phyloP scores from a whole-genome alignment of 2,888 invertebrate species.

The Timema cristinae region DNA sequence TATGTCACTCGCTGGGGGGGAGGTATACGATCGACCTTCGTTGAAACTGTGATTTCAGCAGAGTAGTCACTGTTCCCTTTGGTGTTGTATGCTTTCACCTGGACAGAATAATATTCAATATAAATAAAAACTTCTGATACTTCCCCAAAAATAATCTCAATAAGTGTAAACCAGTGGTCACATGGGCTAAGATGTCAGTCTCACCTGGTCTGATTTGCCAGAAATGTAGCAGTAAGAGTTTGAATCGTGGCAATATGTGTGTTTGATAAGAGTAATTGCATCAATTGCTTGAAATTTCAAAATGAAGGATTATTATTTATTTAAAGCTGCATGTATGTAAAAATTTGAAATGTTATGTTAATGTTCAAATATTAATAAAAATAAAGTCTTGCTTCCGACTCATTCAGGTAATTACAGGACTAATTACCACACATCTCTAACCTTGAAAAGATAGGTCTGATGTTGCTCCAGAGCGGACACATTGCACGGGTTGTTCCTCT shows the following conservation, averaged over 20 bases:
- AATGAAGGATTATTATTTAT: too few species aligned
- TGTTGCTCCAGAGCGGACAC: conserved; percentile 82
- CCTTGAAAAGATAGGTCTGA: conserved; percentile 82
- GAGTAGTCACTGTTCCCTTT: conserved; percentile 85
- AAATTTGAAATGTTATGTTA: too few species aligned
- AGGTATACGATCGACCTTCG: conserved; percentile 80
- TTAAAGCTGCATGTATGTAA: too few species aligned
- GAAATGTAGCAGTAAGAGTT: too few species aligned
- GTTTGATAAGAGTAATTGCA: too few species aligned
- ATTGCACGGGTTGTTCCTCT: conserved; percentile 81
- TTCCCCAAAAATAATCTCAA: background rate
- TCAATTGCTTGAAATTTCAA: too few species aligned
- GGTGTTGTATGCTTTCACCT: conserved; percentile 82
- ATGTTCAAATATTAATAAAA: too few species aligned
- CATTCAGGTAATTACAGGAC: too few species aligned
- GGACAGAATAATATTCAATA: conserved; percentile 32
- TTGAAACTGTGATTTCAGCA: conserved; percentile 74
- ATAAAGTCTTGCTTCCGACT: too few species aligned
- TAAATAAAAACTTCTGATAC: background rate
- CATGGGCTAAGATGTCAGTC: too few species aligned
- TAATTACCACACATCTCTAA: conserved; percentile 40
- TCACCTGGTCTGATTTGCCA: too few species aligned
- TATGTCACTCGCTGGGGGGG: conserved; percentile 76
- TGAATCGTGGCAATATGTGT: too few species aligned
- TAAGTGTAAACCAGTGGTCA: background rate